Percentiles rank a stretch among this genome's conserved stretches.
Evolutionary conservation across 92 coral and sea anemone genomes (phyloP).

Genomic region (Plumapathes pennacea): DNA sequence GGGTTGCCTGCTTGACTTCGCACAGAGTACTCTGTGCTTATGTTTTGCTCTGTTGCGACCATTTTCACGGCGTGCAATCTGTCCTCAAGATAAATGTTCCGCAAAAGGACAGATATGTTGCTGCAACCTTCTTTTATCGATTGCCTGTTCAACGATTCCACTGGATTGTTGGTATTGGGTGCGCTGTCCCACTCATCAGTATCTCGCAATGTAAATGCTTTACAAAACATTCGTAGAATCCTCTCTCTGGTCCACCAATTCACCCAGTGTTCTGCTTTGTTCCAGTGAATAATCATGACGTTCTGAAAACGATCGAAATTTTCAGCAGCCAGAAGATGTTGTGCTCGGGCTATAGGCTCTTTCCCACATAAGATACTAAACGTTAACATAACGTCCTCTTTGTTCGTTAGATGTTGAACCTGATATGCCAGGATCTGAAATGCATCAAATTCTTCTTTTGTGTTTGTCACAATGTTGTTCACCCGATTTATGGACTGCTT

Average conservation of each 20-base stretch:
- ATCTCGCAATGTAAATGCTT: conserved; percentile 23
- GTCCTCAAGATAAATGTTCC: conserved; percentile 49
- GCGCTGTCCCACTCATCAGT: conserved; percentile 45
- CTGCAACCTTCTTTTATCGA: conserved; percentile 29
- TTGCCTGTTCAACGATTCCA: conserved; percentile 46
- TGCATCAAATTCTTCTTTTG: conserved; percentile 12
- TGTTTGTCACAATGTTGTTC: conserved; percentile 21
- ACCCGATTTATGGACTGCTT: conserved; percentile 35
- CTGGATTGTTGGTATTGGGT: conserved; percentile 45
- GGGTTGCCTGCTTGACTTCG: neutral
- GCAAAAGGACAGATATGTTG: conserved; percentile 35
- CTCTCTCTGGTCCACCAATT: conserved; percentile 45
- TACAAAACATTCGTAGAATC: conserved; percentile 27
- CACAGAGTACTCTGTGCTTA: conserved; percentile 6
- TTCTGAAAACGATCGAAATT: too few species aligned
- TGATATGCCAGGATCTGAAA: conserved; percentile 21
- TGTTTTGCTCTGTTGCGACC: conserved; percentile 25
- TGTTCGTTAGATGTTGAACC: conserved; percentile 20
- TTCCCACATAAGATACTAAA: conserved; percentile 40
- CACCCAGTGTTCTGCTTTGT: conserved; percentile 40
- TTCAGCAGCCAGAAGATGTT: conserved; percentile 17
- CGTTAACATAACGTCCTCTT: conserved; percentile 5
- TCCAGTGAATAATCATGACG: conserved; percentile 37
- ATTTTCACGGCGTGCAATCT: conserved; percentile 32
- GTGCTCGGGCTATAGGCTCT: neutral